Base-by-base conservation (phyloP, 2,888 invertebrate genomes). In the Ceraclea dissimilis region DNA sequence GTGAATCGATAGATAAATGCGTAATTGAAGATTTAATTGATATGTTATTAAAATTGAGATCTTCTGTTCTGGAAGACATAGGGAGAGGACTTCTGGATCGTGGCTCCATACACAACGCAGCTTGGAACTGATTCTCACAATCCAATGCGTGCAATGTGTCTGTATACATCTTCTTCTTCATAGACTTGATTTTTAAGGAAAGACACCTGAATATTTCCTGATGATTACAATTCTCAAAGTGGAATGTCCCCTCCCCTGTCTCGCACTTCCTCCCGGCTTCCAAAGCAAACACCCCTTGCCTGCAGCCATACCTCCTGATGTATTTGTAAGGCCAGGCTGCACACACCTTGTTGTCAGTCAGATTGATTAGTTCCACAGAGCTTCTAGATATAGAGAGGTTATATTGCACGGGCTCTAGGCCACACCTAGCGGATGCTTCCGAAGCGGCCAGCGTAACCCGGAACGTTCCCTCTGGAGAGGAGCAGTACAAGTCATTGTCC, bases 401-500 rank as follows among this genome's bases (percentile, higher is more conserved):
- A 66, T 91, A 91, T 54, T 81, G 79, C 52, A 82, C 82, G 11
- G 83, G 78, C 65, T 86, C 86, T 58, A 92, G 75, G 50, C 84
- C 83, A 70, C 90, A 90, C 60, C 88, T 79, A 49, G 79, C 81
- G 1, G 90, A 89, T 2, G 90, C 90, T 59, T 90, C 88, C 1
- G 90, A 89, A 34, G 86, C 78, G 63, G 85, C 83, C 65, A 91
- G 78, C 70, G 82, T 87, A 1, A 91, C 89, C 53, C 83, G 82
- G 68, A 90, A 91, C 16, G 89, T 78, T 51, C 88, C 90, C 73
- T 91, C 90, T 20, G 87, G 88, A 57, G 88, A 88, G 43, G 90
- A 87, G 68, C 89, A 90, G 68, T 91, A 92, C n/a, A 92, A 74
- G 70, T 91, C 91, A 71, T 91, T 91, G 66, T 91, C 90, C 74